Evolutionary conservation across 2,113 vertebrate genomes (phyloP), one percentile per base, ranked within the genome.

Genomic region (Pangasianodon hypophthalmus): DNA sequence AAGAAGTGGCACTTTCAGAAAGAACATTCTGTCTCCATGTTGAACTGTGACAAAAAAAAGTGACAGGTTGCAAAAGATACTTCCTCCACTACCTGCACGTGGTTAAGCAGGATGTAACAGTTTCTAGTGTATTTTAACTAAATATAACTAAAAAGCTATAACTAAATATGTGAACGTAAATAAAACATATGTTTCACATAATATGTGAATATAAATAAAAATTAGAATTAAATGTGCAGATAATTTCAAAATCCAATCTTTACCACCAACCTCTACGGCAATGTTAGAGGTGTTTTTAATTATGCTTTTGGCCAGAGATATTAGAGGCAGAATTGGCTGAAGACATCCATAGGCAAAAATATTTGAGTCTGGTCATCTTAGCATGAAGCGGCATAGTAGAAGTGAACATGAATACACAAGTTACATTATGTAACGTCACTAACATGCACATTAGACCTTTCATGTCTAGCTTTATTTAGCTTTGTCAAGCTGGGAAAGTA

Each of bases 11-110:
- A 84, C 4, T 1, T 21, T 90, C 41, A 24, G 21, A 41, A 60
- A 83, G 73, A 83, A 69, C 69, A 87, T 46, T 77, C 5, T 84
- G 56, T 87, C 37, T 32, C 58, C 21, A 52, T 29, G 46, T 8
- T 24, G 75, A 87, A 13, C 18, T 21, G 24, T 48, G 37, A 46
- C 4, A 18, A 86, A 69, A 80, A 87, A 89, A 84, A 46, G 24
- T 29, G 52, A 54, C 73, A 83, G 83, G 13, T 19, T 85, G 85
- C 83, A 90, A 58, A 86, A 73, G 10, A 32, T 21, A 69, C 52
- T 52, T 83, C 77, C 69, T 82, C 32, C n/a, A 0, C 67, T 16
- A 9, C 56, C 16, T 44, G 13, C 37, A 41, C 13, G 1, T 32
- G 26, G 0, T 46, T 11, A 10, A 85, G 29, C 16, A 67, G 62